phyloP scores from a whole-genome alignment of 1,140 invertebrate species.

The Heliothis subflexa region DNA sequence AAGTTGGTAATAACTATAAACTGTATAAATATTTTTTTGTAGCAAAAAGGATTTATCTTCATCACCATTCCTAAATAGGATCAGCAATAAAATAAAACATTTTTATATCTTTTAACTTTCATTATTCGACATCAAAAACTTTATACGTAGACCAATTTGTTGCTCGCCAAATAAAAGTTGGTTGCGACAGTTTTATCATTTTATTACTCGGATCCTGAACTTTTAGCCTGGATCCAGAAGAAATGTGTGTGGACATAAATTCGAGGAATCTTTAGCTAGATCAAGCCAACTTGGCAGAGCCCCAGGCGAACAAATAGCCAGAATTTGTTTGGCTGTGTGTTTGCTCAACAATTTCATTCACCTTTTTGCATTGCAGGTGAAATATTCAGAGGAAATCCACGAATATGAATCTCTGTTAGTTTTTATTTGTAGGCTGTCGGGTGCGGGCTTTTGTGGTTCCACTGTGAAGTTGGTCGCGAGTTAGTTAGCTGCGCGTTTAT shows the following conservation, averaged over 20 bases:
- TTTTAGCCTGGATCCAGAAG: conserved; percentile 37
- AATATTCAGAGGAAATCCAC: background rate
- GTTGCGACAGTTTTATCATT: conserved; percentile 39
- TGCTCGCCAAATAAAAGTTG: conserved; percentile 37
- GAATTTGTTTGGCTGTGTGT: conserved; percentile 36
- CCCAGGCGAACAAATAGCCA: conserved; percentile 31
- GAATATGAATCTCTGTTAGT: conserved; percentile 8
- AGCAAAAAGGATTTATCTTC: background rate
- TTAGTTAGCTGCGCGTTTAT: background rate
- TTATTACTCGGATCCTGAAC: conserved; percentile 33
- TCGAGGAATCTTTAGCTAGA: conserved; percentile 33
- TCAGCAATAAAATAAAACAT: conserved; percentile 19
- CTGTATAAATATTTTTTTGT: too few relatives aligned
- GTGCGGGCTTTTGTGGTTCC: background rate
- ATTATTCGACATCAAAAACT: conserved; percentile 22
- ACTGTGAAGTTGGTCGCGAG: background rate
- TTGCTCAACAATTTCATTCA: conserved; percentile 39
- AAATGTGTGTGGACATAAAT: conserved; percentile 47
- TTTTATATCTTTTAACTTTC: conserved; percentile 13
- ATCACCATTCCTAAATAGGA: background rate
- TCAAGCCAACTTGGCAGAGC: conserved; percentile 43
- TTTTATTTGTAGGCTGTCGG: conserved; percentile 11
- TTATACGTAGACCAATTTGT: conserved; percentile 39
- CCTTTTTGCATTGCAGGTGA: conserved; percentile 27
- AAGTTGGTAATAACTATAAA: too few relatives aligned